Percentiles rank a stretch among this genome's conserved stretches.
Evolutionary conservation across 2,113 vertebrate species (phyloP).

Genomic region (Corythaeola cristata): DNA sequence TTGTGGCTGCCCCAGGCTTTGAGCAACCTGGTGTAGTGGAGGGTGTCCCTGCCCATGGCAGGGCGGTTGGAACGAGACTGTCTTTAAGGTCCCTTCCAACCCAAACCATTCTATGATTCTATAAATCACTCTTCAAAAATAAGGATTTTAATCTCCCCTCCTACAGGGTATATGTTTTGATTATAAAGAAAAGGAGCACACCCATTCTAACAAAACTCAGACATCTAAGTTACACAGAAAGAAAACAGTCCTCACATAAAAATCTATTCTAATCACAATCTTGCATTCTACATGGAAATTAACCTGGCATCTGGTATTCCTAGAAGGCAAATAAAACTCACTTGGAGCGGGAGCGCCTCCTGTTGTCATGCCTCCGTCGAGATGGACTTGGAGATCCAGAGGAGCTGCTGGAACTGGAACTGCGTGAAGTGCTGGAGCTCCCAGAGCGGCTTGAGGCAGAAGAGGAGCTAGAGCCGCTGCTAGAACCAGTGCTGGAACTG

Average conservation of each 20-base stretch:
- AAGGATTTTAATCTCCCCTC: background rate
- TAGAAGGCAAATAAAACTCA: constrained; percentile 50
- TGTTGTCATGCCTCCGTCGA: constrained; percentile 91
- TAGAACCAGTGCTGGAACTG: constrained; percentile 94
- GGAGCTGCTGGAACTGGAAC: constrained; percentile 94
- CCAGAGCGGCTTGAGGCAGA: constrained; percentile 93
- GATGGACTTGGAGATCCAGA: constrained; percentile 92
- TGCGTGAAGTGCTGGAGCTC: constrained; percentile 91
- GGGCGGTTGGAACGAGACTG: too few relatives aligned
- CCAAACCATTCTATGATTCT: too few relatives aligned
- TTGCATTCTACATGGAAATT: background rate
- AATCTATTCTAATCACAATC: background rate
- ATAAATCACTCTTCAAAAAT: background rate
- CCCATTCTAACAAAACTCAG: background rate
- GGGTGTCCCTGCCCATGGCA: too few relatives aligned
- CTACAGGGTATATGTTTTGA: rapidly evolving
- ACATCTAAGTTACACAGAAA: background rate
- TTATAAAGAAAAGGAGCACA: background rate
- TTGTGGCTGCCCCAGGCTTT: too few relatives aligned
- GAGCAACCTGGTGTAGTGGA: too few relatives aligned
- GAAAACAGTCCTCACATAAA: background rate
- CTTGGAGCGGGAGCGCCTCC: constrained; percentile 92
- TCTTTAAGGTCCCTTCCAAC: too few relatives aligned
- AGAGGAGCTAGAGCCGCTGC: constrained; percentile 94
- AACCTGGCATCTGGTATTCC: background rate